Evolutionary conservation across 2,797 vertebrate species (phyloP).

Genomic region (Lithobates sylvaticus): DNA sequence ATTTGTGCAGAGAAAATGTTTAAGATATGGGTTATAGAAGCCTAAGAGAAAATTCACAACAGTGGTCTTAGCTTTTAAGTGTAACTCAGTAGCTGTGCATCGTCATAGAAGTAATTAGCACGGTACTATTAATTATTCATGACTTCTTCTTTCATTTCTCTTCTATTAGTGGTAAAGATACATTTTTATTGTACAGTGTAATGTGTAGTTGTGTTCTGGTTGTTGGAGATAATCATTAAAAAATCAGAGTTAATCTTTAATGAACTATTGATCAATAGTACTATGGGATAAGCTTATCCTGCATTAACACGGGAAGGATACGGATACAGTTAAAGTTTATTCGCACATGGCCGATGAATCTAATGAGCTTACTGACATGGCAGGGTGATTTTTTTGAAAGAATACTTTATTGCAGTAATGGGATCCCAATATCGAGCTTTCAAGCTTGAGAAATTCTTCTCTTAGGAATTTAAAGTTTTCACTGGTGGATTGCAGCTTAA

Average conservation of each 20-base stretch:
- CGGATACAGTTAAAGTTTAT: neutral
- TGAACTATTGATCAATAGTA: slow-evolving; percentile 46
- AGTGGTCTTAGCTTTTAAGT: neutral
- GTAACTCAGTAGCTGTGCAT: neutral
- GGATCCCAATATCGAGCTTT: slow-evolving; percentile 4
- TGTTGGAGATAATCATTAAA: slow-evolving; percentile 26
- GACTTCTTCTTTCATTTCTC: slow-evolving; percentile 11
- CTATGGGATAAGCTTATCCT: neutral
- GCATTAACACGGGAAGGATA: neutral
- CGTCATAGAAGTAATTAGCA: slow-evolving; percentile 11
- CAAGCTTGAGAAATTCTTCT: neutral
- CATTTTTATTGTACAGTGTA: slow-evolving; percentile 11
- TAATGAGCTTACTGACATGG: slow-evolving; percentile 5
- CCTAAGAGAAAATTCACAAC: too few relatives aligned
- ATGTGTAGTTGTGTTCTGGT: slow-evolving; percentile 4
- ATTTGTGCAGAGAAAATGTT: too few relatives aligned
- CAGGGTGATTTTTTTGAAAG: slow-evolving; percentile 8
- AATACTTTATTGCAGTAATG: neutral
- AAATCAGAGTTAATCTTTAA: slow-evolving; percentile 31
- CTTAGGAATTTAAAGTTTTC: neutral
- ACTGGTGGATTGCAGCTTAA: neutral
- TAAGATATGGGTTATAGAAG: too few relatives aligned
- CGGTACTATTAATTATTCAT: slow-evolving; percentile 36
- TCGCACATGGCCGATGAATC: neutral
- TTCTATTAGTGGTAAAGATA: slow-evolving; percentile 1